A percentile compares a stretch with the other conserved stretches of the same genome.
These are phyloP conservation scores for Anorthoa munda DNA, from an alignment of 2,888 invertebrate species.

Conservation along the genomic window DNA sequence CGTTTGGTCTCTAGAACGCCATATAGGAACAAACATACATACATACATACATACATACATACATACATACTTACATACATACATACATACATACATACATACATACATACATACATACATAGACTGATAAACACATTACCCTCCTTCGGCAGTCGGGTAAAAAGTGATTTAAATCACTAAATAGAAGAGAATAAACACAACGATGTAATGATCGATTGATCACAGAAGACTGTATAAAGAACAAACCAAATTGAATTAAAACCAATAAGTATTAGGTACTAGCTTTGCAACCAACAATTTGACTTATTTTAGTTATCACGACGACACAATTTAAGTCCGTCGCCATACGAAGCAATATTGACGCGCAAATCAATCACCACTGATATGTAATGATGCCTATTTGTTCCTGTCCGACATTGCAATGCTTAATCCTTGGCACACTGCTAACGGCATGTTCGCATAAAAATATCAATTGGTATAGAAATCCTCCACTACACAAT, in stretches of 20 bases:
- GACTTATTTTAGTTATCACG: slow-evolving; percentile 23
- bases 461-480: slow-evolving; percentile 78
- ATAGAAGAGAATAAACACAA: neutral
- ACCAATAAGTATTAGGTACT: neutral
- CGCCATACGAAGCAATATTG: slow-evolving; percentile 63
- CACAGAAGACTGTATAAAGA: too few species aligned
- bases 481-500: slow-evolving; percentile 51
- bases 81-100: too few species aligned
- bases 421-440: slow-evolving; percentile 89
- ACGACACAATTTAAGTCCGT: slow-evolving; percentile 41
- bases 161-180: neutral
- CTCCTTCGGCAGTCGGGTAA: too few species aligned
- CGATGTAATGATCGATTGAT: neutral
- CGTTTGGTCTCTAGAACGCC: too few species aligned
- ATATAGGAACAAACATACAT: too few species aligned
- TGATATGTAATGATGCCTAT: slow-evolving; percentile 86
- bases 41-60: too few species aligned
- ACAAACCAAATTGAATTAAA: neutral
- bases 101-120: too few species aligned
- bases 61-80: too few species aligned
- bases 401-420: slow-evolving; percentile 86
- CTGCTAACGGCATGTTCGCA: slow-evolving; percentile 84
- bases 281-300: neutral
- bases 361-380: slow-evolving; percentile 81
- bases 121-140: too few species aligned